Evolutionary conservation across 2,113 vertebrate species (phyloP).

Genomic region (Vicugna pacos): DNA sequence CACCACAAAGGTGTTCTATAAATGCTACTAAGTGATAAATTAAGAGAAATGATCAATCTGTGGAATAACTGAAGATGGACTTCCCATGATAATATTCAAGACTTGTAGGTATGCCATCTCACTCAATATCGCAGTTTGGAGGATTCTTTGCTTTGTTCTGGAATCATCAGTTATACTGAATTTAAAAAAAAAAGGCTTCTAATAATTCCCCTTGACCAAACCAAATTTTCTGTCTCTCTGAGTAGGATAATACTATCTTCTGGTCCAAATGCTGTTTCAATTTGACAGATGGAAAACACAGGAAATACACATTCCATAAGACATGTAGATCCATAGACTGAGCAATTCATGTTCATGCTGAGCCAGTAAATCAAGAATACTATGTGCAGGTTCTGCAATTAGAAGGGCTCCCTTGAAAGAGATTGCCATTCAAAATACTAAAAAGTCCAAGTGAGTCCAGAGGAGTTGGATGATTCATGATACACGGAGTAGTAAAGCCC

Average conservation of each 20-base stretch:
- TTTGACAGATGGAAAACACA: not conserved
- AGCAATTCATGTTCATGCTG: not conserved
- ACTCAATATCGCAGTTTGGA: not conserved
- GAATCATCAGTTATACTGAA: slow-evolving; percentile 11
- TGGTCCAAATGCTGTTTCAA: not conserved
- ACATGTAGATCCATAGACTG: not conserved
- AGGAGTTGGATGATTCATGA: not conserved
- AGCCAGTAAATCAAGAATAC: not conserved
- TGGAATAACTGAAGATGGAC: not conserved
- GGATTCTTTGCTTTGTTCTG: slow-evolving; percentile 20
- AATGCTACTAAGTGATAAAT: not conserved
- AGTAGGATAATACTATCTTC: not conserved
- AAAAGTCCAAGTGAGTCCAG: not conserved
- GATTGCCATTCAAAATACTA: not conserved
- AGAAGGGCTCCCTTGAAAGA: not conserved
- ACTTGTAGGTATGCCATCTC: not conserved
- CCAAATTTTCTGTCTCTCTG: not conserved
- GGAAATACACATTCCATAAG: not conserved
- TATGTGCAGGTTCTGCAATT: not conserved
- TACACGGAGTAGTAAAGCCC: not conserved
- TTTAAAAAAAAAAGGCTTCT: not conserved
- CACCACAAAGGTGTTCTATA: not conserved
- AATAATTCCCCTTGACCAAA: slow-evolving; percentile 3
- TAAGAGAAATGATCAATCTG: not conserved
- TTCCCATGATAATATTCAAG: not conserved